phyloP scores from a whole-genome alignment of 2,888 invertebrate species.

The Conistra vaccinii region DNA sequence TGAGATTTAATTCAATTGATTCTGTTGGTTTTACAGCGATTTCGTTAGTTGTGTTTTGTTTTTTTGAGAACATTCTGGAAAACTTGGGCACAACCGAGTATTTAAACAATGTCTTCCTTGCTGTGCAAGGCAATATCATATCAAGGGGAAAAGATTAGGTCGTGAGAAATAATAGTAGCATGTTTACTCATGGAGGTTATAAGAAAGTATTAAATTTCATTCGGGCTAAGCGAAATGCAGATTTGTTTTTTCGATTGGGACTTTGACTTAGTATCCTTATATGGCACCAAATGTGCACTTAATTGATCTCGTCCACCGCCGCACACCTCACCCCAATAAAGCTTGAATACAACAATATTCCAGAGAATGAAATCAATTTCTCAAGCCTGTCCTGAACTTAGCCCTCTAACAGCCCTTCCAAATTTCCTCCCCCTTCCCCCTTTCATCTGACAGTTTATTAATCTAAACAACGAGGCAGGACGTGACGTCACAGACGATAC shows the following conservation, averaged over 20 bases:
- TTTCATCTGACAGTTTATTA: slow-evolving; percentile 53
- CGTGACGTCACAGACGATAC: slow-evolving; percentile 42
- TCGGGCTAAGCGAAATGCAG: not conserved
- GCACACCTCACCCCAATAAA: not conserved
- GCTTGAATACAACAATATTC: slow-evolving; percentile 9
- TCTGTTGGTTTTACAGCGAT: slow-evolving; percentile 29
- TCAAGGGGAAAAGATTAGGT: not conserved
- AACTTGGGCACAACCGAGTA: not conserved
- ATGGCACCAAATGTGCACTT: not conserved
- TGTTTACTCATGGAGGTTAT: not conserved
- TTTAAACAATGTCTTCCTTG: too few relatives aligned
- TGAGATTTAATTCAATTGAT: slow-evolving; percentile 45
- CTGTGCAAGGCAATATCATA: not conserved
- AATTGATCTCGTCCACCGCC: not conserved
- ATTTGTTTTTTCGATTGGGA: not conserved
- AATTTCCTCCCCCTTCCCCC: slow-evolving; percentile 14
- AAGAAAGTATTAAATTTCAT: not conserved
- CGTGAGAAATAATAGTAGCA: not conserved
- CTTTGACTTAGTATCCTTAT: not conserved
- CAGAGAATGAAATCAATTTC: slow-evolving; percentile 24
- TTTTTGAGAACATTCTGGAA: not conserved
- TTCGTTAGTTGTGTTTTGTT: slow-evolving; percentile 12
- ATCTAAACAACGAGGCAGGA: slow-evolving; percentile 45
- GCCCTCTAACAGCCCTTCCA: slow-evolving; percentile 32
- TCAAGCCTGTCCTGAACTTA: slow-evolving; percentile 41